phyloP scores from a whole-genome alignment of 1,140 invertebrate genomes.

The Apis dorsata region DNA sequence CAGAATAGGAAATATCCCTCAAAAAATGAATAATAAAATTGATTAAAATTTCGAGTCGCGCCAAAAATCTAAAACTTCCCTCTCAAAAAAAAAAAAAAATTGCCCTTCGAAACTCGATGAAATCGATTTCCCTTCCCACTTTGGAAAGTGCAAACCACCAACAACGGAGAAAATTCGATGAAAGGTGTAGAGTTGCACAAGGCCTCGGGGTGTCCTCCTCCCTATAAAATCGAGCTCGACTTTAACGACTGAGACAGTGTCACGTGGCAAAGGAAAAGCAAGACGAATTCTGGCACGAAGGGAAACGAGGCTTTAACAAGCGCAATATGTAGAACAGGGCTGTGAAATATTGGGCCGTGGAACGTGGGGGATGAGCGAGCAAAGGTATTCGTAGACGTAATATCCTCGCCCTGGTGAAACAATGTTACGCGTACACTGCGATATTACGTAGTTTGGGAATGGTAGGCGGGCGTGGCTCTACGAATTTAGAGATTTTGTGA shows the following conservation, averaged over 20 bases:
- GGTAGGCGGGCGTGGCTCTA: not conserved
- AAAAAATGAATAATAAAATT: too few species aligned
- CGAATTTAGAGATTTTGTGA: not conserved
- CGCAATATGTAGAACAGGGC: conserved; percentile 1
- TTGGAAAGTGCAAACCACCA: not conserved
- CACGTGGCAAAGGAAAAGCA: not conserved
- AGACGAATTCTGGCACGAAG: not conserved
- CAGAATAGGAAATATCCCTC: too few species aligned
- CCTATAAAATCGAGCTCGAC: not conserved
- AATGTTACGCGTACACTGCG: not conserved
- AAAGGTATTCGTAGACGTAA: conserved; percentile 2
- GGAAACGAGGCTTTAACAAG: conserved; percentile 12
- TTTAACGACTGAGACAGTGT: conserved; percentile 5
- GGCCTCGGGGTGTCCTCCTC: not conserved
- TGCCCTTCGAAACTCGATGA: not conserved
- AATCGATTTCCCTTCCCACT: not conserved
- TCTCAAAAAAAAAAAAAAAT: too few species aligned
- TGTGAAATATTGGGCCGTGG: conserved; percentile 21
- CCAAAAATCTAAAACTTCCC: too few species aligned
- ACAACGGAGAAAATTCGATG: conserved; percentile 34
- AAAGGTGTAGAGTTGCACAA: not conserved
- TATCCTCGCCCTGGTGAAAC: not conserved
- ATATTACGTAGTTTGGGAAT: not conserved
- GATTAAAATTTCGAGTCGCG: too few species aligned
- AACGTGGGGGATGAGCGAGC: not conserved